Conservation (phyloP, 2,797 vertebrate species). For the Notolabrus celidotus region DNA sequence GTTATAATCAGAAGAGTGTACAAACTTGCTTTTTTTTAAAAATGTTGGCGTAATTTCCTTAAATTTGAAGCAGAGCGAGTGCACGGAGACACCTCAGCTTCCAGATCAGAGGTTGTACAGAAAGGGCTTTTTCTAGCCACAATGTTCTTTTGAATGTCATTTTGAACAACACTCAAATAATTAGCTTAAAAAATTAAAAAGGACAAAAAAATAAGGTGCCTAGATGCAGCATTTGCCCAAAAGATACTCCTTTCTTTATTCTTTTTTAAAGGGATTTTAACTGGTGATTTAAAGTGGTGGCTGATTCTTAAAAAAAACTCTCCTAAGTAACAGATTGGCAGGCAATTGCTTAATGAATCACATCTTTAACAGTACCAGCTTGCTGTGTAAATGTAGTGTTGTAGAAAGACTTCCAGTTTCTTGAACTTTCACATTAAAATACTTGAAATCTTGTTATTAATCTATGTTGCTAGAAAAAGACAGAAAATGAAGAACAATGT, state of each 20-base stretch:
- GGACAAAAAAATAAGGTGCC: constrained; percentile 20
- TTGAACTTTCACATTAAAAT: constrained; percentile 47
- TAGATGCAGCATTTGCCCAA: not conserved
- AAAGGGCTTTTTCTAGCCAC: not conserved
- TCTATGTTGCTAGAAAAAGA: constrained; percentile 16
- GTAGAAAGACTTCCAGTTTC: constrained; percentile 30
- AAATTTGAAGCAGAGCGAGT: not conserved
- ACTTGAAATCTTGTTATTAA: constrained; percentile 10
- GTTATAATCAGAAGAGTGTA: constrained; percentile 3
- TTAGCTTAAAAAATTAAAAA: not conserved
- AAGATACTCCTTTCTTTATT: not conserved
- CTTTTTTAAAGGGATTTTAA: not conserved
- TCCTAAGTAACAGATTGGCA: constrained; percentile 9
- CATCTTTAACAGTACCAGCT: constrained; percentile 16
- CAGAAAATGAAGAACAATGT: constrained; percentile 30
- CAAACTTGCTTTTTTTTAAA: not conserved
- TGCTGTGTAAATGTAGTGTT: not conserved
- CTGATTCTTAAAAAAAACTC: not conserved
- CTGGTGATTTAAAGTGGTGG: not conserved
- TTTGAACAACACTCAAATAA: not conserved
- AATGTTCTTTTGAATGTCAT: not conserved
- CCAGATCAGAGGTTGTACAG: not conserved
- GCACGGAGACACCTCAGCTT: not conserved
- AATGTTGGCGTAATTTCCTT: not conserved
- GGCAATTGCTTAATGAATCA: not conserved